Base-by-base conservation (phyloP, 2,113 vertebrate genomes). In the Phoenicopterus ruber region DNA sequence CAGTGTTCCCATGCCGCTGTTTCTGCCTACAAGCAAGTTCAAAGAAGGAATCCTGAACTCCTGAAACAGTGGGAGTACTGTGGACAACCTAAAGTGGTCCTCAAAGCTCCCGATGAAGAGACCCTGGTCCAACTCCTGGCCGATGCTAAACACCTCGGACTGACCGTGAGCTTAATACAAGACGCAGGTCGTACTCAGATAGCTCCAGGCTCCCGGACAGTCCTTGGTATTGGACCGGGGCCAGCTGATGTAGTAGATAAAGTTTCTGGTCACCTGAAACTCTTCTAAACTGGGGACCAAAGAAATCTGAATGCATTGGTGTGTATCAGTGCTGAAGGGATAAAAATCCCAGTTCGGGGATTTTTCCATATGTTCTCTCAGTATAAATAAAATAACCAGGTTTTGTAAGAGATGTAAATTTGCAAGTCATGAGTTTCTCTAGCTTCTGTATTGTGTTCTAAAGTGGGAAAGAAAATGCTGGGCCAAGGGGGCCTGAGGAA, bases 101-200 rank as follows among this genome's bases (percentile, higher is more conserved):
- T 99, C 80, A 99, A 98, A 93, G 98, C 98, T 17, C 99, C 99
- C 0, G 99, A 99, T 19, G 99, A 99, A 95, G 98, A 99, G 49
- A 90, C 98, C 26, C 96, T 99, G 36, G 57, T 98, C 32, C 98
- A 98, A 9, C 98, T 99, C 61, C 78, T 99, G 92, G 92, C 95
- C 58, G 98, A 98, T 3, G 99, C 99, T 0, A 99, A 99, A 93
- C 97, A 98, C 36, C 94, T 98, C 3, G 99, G 99, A 32, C 97
- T 99, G 78, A 98, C 98, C 0, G 98, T 99, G 79, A 99, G 99
- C 78, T 97, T 99, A 86, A 99, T 99, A 25, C 99, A 99, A 94
- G 99, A 99, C 34, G 99, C 99, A 1, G 99, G 99, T 59, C 98
- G 99, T 88, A 99, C 99, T 73, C 99, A 99, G 86, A 99, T 99